A percentile compares a stretch with the other conserved stretches of the same genome.
These are phyloP conservation scores for Bostrychus sinensis DNA, from an alignment of 2,113 vertebrate species.

Conservation along the genomic window DNA sequence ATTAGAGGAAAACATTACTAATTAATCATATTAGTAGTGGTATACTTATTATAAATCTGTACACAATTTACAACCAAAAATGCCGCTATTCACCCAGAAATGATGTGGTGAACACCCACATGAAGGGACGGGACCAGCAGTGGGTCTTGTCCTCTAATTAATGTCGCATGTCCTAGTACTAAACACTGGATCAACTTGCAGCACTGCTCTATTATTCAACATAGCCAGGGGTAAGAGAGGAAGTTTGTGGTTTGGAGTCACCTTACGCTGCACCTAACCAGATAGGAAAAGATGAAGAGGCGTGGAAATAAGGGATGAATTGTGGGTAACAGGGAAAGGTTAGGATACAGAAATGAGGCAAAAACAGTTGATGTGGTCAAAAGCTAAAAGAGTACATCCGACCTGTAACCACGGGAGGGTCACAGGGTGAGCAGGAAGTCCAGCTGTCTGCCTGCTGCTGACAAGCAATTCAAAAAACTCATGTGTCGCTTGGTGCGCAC, in stretches of 20 bases:
- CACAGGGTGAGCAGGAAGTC: slow-evolving; percentile 47
- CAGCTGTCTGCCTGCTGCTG: slow-evolving; percentile 40
- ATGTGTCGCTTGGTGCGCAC: slow-evolving; percentile 6
- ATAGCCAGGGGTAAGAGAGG: slow-evolving; percentile 54
- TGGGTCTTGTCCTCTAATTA: slow-evolving; percentile 77
- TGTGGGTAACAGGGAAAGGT: slow-evolving; percentile 30
- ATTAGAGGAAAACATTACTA: neutral
- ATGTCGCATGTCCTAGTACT: slow-evolving; percentile 69
- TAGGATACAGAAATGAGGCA: slow-evolving; percentile 28
- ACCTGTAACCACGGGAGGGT: slow-evolving; percentile 44
- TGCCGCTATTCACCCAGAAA: neutral
- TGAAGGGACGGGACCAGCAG: slow-evolving; percentile 39
- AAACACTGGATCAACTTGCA: slow-evolving; percentile 75
- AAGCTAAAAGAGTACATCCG: slow-evolving; percentile 38
- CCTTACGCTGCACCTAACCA: slow-evolving; percentile 47
- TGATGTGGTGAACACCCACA: neutral
- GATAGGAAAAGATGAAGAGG: slow-evolving; percentile 32
- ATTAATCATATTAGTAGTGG: neutral
- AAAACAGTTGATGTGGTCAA: slow-evolving; percentile 48
- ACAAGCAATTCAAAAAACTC: slow-evolving; percentile 25
- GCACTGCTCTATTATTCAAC: slow-evolving; percentile 78
- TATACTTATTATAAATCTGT: neutral
- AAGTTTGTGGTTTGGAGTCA: slow-evolving; percentile 70
- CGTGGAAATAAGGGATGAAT: slow-evolving; percentile 9
- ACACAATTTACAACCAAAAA: neutral